Conservation (phyloP, 2,888 invertebrate species). For the Nomada fabriciana region DNA sequence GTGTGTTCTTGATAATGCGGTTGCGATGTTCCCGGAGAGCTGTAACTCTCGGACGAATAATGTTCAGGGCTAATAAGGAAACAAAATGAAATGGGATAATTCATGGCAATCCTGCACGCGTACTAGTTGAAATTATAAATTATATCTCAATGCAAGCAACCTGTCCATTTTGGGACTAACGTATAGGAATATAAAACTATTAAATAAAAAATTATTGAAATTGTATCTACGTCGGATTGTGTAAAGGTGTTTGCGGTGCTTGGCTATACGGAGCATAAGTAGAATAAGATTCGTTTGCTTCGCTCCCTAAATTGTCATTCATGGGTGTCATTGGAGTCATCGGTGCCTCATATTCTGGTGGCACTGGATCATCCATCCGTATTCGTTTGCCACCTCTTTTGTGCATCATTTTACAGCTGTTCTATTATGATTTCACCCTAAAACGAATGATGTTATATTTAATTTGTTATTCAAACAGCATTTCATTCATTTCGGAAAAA, state of each 20-base stretch:
- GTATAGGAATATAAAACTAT: neutral
- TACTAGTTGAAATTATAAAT: neutral
- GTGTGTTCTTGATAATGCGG: constrained; percentile 79
- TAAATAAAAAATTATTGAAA: constrained; percentile 54
- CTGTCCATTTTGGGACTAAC: neutral
- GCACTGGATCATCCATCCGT: constrained; percentile 95
- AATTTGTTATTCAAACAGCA: neutral
- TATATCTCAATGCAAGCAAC: neutral
- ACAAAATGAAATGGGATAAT: neutral
- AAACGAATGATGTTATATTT: neutral
- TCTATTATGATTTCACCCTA: constrained; percentile 13
- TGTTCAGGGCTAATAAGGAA: constrained; percentile 75
- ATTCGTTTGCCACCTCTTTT: constrained; percentile 95
- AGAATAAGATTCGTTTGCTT: constrained; percentile 83
- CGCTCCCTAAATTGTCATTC: constrained; percentile 86
- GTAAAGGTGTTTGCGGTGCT: constrained; percentile 82
- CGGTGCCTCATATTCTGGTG: constrained; percentile 93
- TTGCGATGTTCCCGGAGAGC: constrained; percentile 80
- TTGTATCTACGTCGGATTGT: constrained; percentile 78
- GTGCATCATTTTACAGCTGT: constrained; percentile 86
- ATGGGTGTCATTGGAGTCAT: constrained; percentile 86
- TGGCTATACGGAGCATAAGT: constrained; percentile 84
- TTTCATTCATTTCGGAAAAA: neutral
- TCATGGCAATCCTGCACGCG: neutral
- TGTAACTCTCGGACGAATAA: constrained; percentile 81